Conservation (phyloP, 2,797 vertebrate genomes). For the Lutjanus campechanus region DNA sequence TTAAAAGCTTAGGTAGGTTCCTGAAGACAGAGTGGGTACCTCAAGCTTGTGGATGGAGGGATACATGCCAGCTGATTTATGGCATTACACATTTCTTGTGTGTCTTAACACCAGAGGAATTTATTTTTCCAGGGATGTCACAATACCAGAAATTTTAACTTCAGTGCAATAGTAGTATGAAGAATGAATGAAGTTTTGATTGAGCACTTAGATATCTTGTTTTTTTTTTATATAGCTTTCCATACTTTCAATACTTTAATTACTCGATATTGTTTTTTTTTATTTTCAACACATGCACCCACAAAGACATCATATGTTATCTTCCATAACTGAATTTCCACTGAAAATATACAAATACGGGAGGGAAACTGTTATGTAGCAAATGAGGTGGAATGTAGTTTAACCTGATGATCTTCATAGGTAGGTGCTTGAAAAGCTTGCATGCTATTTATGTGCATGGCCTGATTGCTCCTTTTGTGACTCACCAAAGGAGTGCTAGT, state of each 20-base stretch:
- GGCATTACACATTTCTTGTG: conserved; percentile 12
- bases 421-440: conserved; percentile 20
- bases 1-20: conserved; percentile 94
- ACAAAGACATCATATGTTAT: background rate
- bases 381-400: conserved; percentile 48
- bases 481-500: conserved; percentile 42
- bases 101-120: conserved; percentile 5
- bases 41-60: conserved; percentile 23
- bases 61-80: conserved; percentile 22
- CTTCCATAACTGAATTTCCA: background rate
- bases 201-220: too few relatives aligned
- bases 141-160: too few relatives aligned
- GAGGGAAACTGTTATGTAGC: background rate
- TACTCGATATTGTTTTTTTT: too few relatives aligned
- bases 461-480: conserved; percentile 45
- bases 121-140: background rate
- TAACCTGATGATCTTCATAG: conserved; percentile 57
- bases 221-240: too few relatives aligned
- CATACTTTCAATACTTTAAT: too few relatives aligned
- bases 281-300: background rate
- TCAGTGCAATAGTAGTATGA: too few relatives aligned
- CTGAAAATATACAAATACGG: conserved; percentile 11
- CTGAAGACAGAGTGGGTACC: conserved; percentile 27
- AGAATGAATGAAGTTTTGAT: too few relatives aligned
- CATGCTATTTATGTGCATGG: conserved; percentile 12